Evolutionary conservation across 2,113 vertebrate species (phyloP).

Genomic region (Mormyrus lacerda): DNA sequence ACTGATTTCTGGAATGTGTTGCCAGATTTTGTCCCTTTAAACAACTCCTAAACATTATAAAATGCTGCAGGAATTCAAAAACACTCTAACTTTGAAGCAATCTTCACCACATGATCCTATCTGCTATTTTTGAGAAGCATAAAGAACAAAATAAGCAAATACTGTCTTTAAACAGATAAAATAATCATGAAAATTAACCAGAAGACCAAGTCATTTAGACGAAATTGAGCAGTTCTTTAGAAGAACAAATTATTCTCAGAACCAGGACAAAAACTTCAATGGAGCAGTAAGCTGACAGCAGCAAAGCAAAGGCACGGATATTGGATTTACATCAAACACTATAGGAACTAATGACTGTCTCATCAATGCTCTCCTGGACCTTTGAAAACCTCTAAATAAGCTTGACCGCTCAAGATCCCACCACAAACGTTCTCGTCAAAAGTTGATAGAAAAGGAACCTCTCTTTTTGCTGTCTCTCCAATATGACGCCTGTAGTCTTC

Average conservation of each 20-base stretch:
- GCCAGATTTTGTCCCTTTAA: not conserved
- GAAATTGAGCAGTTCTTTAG: not conserved
- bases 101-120: not conserved
- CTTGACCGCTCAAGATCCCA: not conserved
- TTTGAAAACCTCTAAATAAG: not conserved
- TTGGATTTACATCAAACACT: constrained; percentile 5
- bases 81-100: not conserved
- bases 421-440: not conserved
- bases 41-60: not conserved
- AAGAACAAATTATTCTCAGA: not conserved
- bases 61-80: not conserved
- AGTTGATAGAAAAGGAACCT: not conserved
- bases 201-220: not conserved
- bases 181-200: not conserved
- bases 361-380: not conserved
- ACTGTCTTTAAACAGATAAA: not conserved
- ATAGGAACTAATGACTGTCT: not conserved
- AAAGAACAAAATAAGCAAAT: not conserved
- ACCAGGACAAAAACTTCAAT: not conserved
- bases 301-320: not conserved
- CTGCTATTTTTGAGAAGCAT: not conserved
- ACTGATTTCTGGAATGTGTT: not conserved
- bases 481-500: not conserved
- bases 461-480: not conserved
- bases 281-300: not conserved